Evolutionary conservation across 2,113 vertebrate genomes (phyloP).

Genomic region (Argyrosomus japonicus): DNA sequence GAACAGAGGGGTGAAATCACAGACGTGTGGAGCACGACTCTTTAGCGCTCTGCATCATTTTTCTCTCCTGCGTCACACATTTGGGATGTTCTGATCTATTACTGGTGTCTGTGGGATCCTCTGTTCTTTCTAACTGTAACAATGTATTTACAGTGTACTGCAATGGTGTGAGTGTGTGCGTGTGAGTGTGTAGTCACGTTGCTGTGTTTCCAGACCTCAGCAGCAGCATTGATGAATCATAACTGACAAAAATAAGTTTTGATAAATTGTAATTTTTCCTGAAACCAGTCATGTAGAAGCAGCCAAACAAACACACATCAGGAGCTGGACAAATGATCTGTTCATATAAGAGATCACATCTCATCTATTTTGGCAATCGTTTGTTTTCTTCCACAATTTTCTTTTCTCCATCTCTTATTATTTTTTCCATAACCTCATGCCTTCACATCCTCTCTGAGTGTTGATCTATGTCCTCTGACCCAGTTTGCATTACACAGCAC

Average conservation of each 20-base stretch:
- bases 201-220: neutral
- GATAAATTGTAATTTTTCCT: neutral
- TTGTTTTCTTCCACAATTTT: neutral
- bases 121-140: slow-evolving; percentile 11
- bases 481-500: slow-evolving; percentile 22
- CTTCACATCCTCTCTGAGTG: neutral
- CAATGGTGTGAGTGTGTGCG: neutral
- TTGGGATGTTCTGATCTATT: slow-evolving; percentile 26
- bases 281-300: neutral
- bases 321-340: slow-evolving; percentile 29
- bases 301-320: neutral
- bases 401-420: neutral
- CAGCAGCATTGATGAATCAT: neutral
- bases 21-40: slow-evolving; percentile 41
- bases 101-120: slow-evolving; percentile 28
- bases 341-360: slow-evolving; percentile 39
- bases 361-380: slow-evolving; percentile 38
- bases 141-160: neutral
- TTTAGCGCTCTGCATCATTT: slow-evolving; percentile 17
- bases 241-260: neutral
- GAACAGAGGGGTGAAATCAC: slow-evolving; percentile 60
- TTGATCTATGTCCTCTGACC: slow-evolving; percentile 35
- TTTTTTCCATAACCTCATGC: slow-evolving; percentile 7
- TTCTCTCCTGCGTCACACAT: slow-evolving; percentile 35
- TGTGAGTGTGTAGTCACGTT: neutral